phyloP scores from a whole-genome alignment of 2,797 vertebrate species.

The Onychomys arenicola region DNA sequence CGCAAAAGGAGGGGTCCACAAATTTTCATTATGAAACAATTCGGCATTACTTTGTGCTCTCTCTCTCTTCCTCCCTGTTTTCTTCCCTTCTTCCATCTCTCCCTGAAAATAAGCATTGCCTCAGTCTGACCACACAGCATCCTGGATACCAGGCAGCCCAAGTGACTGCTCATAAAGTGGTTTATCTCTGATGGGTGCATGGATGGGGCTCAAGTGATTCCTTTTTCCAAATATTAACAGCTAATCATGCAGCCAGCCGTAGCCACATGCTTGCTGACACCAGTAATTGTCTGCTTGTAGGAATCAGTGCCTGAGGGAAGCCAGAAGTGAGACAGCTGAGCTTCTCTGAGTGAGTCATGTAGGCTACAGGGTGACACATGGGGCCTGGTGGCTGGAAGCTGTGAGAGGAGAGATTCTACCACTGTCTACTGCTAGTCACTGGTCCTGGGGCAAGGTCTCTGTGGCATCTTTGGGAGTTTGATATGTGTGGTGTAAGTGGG shows the following conservation, averaged over 20 bases:
- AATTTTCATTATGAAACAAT: background rate
- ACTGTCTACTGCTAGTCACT: background rate
- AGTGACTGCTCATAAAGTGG: slow-evolving; percentile 56
- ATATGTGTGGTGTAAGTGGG: background rate
- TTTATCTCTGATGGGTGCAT: slow-evolving; percentile 71
- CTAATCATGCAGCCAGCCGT: slow-evolving; percentile 82
- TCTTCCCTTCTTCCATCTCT: background rate
- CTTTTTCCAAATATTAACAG: slow-evolving; percentile 83
- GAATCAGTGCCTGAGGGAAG: slow-evolving; percentile 68
- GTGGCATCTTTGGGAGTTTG: background rate
- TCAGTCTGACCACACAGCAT: slow-evolving; percentile 40
- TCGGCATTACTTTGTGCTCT: background rate
- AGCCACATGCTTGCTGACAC: slow-evolving; percentile 82
- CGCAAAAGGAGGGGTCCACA: background rate
- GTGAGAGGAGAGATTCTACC: background rate
- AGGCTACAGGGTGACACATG: background rate
- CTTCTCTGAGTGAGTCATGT: slow-evolving; percentile 16
- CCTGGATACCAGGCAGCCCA: slow-evolving; percentile 53
- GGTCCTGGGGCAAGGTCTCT: background rate
- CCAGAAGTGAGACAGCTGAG: slow-evolving; percentile 70
- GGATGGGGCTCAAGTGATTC: slow-evolving; percentile 78
- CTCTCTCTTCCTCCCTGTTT: no score
- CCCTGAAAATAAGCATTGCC: slow-evolving; percentile 4
- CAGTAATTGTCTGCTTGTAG: slow-evolving; percentile 76
- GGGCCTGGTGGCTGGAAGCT: slow-evolving; percentile 35